Base-by-base conservation (phyloP, 1,140 invertebrate genomes). In the Himalopsyche phryganea region DNA sequence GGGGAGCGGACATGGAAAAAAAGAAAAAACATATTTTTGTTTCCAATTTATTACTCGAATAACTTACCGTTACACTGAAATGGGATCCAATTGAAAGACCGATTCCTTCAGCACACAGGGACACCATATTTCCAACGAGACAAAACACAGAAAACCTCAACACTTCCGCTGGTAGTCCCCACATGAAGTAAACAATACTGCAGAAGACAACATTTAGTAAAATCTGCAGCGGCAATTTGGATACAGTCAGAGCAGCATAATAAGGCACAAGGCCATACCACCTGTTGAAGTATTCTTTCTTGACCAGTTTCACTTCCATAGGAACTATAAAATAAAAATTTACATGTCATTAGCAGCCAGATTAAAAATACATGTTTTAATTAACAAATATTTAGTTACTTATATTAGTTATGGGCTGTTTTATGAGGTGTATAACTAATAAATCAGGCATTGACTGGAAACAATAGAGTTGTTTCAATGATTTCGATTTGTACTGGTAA, bases 231-330 rank as follows among this genome's bases (percentile, higher is more conserved):
- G 84, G 84, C 36, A 85, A 55, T 44, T 80, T 81, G 0, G 89
- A 88, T 18, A 91, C 72, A 0, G 85, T 90, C 50, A 90, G 75
- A 0, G 90, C 89, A 17, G 87, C 73, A 66, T 90, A 92, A 74
- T 91, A 92, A 0, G 89, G 85, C 40, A 82, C 83, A 0, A 91
- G 71, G 32, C 84, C 83, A 72, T 92, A 92, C 90, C 90, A 92
- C 60, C 88, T 84, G 71, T 92, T 92, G 50, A 91, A 85, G 67
- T 89, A 85, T 72, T 92, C 90, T 69, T 88, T 84, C 53, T 88
- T 85, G 58, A 92, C 85, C 18, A 91, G 79, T 65, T 87, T 84
- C 56, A 91, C 87, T 78, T 92, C 89, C 67, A 83, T 76, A 0
- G 90, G 89, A 83, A 88, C 89, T 91, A 71, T 4, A 77, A 74